Evolutionary conservation across 92 coral and sea anemone genomes (phyloP).

Genomic region (Zoanthus sansibaricus): DNA sequence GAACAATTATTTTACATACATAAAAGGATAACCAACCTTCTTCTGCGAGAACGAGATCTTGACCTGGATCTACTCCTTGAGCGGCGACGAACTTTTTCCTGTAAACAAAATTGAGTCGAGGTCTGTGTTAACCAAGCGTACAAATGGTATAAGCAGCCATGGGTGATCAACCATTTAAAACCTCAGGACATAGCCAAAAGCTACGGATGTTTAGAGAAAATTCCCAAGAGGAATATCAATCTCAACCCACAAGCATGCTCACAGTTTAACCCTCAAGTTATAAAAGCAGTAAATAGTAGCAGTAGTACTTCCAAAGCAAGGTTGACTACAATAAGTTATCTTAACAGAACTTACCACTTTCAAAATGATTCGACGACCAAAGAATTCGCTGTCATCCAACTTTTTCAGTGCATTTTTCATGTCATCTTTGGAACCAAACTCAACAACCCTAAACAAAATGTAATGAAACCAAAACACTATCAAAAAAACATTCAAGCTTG

Average conservation of each 20-base stretch:
- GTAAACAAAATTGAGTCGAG: neutral
- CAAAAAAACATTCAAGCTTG: neutral
- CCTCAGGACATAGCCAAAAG: too few species aligned
- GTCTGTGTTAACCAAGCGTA: too few species aligned
- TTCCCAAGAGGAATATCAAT: too few species aligned
- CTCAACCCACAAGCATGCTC: too few species aligned
- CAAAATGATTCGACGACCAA: conserved; percentile 88
- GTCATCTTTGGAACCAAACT: conserved; percentile 94
- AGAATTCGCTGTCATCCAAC: conserved; percentile 90
- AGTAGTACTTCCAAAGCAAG: too few species aligned
- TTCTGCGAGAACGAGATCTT: conserved; percentile 63
- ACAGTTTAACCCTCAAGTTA: too few species aligned
- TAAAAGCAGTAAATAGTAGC: too few species aligned
- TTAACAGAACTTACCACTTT: conserved; percentile 76
- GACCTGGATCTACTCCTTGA: conserved; percentile 74
- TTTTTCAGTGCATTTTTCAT: conserved; percentile 95
- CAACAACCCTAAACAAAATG: conserved; percentile 78
- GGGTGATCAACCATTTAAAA: too few species aligned
- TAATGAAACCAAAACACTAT: neutral
- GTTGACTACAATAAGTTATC: neutral
- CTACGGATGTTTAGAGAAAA: too few species aligned
- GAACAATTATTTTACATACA: neutral
- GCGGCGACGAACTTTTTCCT: conserved; percentile 53
- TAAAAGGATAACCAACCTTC: conserved; percentile 48
- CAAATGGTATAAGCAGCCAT: too few species aligned